These are phyloP conservation scores for Campopleginae sp. DNA, from an alignment of 2,888 invertebrate species.

Conservation along the genomic window DNA sequence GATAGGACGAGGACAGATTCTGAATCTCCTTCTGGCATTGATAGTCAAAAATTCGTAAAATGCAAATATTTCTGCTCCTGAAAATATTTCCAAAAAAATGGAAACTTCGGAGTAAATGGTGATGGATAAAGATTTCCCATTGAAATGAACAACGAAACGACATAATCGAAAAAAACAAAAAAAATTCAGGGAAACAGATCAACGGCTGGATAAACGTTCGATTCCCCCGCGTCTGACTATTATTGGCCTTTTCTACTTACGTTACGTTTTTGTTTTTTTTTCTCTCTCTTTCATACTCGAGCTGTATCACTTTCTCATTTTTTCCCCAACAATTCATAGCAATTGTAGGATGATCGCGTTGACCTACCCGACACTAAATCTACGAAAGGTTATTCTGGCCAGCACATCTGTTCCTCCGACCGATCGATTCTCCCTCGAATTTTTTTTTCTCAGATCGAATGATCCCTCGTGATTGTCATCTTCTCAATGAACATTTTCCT, in stretches of 20 bases:
- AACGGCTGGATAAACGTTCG: background rate
- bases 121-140: background rate
- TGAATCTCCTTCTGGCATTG: constrained; percentile 6
- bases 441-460: constrained; percentile 34
- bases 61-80: background rate
- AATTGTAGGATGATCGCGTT: background rate
- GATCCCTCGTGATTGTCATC: constrained; percentile 42
- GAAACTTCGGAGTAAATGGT: background rate
- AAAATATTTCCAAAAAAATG: background rate
- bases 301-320: background rate
- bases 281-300: background rate
- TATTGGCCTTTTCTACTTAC: constrained; percentile 17
- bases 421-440: background rate
- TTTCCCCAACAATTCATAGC: background rate
- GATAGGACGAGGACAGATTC: constrained; percentile 47
- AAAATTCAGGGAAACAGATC: constrained; percentile 1
- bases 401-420: background rate
- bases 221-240: constrained; percentile 2
- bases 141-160: background rate
- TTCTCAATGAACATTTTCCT: constrained; percentile 35
- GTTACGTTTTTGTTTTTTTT: background rate
- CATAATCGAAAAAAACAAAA: background rate
- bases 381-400: background rate
- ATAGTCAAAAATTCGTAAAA: constrained; percentile 32
- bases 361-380: background rate